phyloP scores from a whole-genome alignment of 1,140 invertebrate species.

The Phymastichus coffea region DNA sequence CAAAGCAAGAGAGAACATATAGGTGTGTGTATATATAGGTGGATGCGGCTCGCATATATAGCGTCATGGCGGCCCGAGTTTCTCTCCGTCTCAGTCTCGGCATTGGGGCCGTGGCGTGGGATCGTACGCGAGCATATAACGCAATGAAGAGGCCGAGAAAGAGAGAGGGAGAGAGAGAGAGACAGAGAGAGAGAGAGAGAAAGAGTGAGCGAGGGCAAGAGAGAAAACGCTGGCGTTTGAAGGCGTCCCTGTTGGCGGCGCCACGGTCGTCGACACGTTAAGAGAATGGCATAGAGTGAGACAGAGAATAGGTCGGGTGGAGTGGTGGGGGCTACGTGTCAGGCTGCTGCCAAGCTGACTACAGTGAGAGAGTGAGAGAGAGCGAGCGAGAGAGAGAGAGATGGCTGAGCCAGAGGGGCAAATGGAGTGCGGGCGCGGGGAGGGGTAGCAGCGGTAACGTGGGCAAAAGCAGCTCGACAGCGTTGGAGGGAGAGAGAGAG shows the following conservation, averaged over 20 bases:
- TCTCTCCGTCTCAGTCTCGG: constrained; percentile 23
- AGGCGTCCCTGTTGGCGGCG: constrained; percentile 39
- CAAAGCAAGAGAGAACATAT: neutral
- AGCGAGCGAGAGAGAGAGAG: constrained; percentile 2
- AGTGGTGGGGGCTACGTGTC: constrained; percentile 30
- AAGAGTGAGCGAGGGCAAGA: constrained; percentile 3
- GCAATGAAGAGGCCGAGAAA: neutral
- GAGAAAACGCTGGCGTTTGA: constrained; percentile 20
- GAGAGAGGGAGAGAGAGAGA: neutral
- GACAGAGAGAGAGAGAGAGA: no score
- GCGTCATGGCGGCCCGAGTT: constrained; percentile 22
- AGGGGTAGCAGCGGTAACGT: constrained; percentile 14
- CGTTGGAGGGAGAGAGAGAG: constrained; percentile 18
- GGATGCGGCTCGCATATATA: neutral
- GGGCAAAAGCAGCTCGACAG: constrained; percentile 31
- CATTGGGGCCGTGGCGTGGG: constrained; percentile 19
- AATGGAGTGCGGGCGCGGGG: neutral
- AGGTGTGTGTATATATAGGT: neutral
- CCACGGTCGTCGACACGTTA: constrained; percentile 29
- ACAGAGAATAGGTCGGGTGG: constrained; percentile 22
- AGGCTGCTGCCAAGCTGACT: constrained; percentile 22
- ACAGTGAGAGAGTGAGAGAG: constrained; percentile 1
- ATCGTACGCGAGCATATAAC: constrained; percentile 10
- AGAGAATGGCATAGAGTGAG: constrained; percentile 8
- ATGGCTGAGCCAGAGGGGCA: neutral